A percentile compares a stretch with the other conserved stretches of the same genome.
Evolutionary conservation across 1,140 invertebrate species (phyloP).

Genomic region (Phocides pigmalion): DNA sequence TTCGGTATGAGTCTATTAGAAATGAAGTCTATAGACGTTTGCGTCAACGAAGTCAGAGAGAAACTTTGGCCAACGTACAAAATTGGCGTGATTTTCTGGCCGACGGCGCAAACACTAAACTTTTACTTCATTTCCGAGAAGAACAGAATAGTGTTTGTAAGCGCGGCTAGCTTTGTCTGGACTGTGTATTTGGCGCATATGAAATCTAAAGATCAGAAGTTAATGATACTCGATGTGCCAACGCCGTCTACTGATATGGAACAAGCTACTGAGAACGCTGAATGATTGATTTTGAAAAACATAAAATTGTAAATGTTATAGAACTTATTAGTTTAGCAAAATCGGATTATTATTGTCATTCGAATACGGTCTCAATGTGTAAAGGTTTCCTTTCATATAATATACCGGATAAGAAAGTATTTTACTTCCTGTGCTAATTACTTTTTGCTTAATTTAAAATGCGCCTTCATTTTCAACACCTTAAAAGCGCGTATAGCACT

Average conservation of each 20-base stretch:
- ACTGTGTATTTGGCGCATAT: slow-evolving; percentile 93
- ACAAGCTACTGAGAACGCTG: neutral
- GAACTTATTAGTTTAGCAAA: too few species aligned
- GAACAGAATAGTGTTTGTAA: slow-evolving; percentile 92
- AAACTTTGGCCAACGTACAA: slow-evolving; percentile 93
- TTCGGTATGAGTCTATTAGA: slow-evolving; percentile 92
- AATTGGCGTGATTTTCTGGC: slow-evolving; percentile 87
- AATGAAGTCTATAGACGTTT: slow-evolving; percentile 86
- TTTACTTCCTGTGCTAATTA: too few species aligned
- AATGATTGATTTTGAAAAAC: neutral
- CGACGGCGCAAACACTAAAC: slow-evolving; percentile 92
- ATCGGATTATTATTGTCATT: too few species aligned
- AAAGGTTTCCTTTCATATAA: too few species aligned
- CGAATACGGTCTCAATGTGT: too few species aligned
- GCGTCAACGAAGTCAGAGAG: slow-evolving; percentile 88
- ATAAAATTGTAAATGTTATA: too few species aligned
- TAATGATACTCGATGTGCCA: neutral
- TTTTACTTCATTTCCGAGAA: slow-evolving; percentile 90
- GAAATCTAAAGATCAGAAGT: slow-evolving; percentile 86
- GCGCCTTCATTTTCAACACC: too few species aligned
- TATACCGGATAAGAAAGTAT: too few species aligned
- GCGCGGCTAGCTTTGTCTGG: slow-evolving; percentile 92
- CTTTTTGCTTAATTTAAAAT: too few species aligned
- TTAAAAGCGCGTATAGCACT: too few species aligned
- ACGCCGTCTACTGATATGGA: neutral